Conservation (phyloP, 2,113 vertebrate genomes). For the Heloderma charlesbogerti region DNA sequence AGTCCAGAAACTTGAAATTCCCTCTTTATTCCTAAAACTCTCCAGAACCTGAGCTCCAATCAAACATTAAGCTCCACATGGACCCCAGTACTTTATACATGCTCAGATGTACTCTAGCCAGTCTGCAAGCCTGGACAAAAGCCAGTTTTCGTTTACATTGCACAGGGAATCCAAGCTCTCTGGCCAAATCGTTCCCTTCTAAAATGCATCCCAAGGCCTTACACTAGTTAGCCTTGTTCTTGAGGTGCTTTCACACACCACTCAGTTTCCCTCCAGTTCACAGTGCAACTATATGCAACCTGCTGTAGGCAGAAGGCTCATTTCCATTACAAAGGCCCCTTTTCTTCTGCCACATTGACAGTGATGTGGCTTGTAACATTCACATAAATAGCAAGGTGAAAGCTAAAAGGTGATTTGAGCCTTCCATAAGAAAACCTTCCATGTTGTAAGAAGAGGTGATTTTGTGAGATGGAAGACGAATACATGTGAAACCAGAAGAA, state of each 20-base stretch:
- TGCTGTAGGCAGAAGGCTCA: not conserved
- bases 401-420: not conserved
- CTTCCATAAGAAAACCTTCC: not conserved
- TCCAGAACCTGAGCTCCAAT: constrained; percentile 30
- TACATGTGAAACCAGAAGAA: not conserved
- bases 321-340: not conserved
- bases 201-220: not conserved
- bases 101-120: not conserved
- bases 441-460: too few species aligned
- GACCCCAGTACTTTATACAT: not conserved
- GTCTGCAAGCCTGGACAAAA: not conserved
- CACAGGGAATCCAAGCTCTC: not conserved
- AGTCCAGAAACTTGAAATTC: not conserved
- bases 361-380: not conserved
- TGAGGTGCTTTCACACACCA: too few species aligned
- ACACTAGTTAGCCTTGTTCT: not conserved
- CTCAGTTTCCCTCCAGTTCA: too few species aligned
- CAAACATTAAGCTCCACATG: not conserved
- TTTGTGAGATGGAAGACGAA: not conserved
- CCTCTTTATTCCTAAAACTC: constrained; percentile 42
- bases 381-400: not conserved
- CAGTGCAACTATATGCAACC: not conserved
- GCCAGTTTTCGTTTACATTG: not conserved
- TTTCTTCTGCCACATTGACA: not conserved
- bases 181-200: not conserved